Evolutionary conservation across 2,888 invertebrate genomes (phyloP).

Genomic region (Yponomeuta sedellus): DNA sequence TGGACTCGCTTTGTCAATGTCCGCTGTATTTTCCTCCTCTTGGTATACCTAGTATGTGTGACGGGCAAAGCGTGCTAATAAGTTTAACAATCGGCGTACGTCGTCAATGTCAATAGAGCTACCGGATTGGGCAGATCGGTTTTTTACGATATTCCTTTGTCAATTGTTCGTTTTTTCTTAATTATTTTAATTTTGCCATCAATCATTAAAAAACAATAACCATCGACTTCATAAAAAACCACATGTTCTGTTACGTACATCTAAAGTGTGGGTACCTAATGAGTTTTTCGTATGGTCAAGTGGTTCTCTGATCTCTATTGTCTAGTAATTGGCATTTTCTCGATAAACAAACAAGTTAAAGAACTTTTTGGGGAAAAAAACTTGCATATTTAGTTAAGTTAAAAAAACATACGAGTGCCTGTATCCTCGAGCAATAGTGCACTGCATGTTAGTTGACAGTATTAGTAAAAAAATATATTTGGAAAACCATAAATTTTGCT

Average conservation of each 20-base stretch:
- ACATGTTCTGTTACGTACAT: not conserved
- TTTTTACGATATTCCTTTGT: conserved; percentile 6
- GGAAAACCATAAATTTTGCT: too few relatives aligned
- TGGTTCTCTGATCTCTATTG: conserved; percentile 49
- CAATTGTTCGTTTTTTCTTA: conserved; percentile 3
- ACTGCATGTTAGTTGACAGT: too few relatives aligned
- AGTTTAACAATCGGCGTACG: conserved; percentile 3
- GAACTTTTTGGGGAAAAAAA: too few relatives aligned
- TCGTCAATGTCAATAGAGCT: conserved; percentile 7
- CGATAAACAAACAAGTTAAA: conserved; percentile 40
- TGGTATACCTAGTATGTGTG: not conserved
- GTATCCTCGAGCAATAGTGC: too few relatives aligned
- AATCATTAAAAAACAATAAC: conserved; percentile 7
- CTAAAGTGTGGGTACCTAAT: not conserved
- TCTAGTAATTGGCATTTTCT: conserved; percentile 46
- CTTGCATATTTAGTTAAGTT: too few relatives aligned
- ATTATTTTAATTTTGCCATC: conserved; percentile 7
- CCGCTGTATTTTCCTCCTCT: not conserved
- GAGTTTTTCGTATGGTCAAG: conserved; percentile 15
- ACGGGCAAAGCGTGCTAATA: conserved; percentile 1
- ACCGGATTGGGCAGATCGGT: conserved; percentile 6
- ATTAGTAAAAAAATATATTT: too few relatives aligned
- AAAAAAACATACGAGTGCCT: too few relatives aligned
- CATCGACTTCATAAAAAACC: conserved; percentile 14
- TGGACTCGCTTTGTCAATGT: not conserved